Conservation (phyloP, 2,113 vertebrate species). For the Saccopteryx leptura region DNA sequence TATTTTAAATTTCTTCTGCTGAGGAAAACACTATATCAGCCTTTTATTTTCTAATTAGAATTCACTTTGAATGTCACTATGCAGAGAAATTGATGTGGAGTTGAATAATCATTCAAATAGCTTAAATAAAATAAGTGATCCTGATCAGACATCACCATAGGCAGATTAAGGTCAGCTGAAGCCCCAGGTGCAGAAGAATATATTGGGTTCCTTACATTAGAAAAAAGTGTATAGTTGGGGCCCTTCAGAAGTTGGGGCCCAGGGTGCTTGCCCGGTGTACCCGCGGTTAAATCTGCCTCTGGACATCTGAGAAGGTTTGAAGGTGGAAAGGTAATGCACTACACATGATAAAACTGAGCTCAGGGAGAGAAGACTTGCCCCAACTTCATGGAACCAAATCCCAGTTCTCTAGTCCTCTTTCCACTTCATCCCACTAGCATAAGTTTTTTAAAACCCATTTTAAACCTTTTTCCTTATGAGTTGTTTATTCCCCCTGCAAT, state of each 20-base stretch:
- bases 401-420: neutral
- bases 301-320: neutral
- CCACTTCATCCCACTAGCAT: neutral
- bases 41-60: slow-evolving; percentile 26
- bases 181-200: too few relatives aligned
- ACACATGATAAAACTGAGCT: neutral
- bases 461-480: neutral
- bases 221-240: too few relatives aligned
- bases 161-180: too few relatives aligned
- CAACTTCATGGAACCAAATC: neutral
- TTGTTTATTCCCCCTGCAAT: neutral
- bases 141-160: neutral
- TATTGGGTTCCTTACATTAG: too few relatives aligned
- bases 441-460: neutral
- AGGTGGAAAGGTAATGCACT: neutral
- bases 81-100: neutral
- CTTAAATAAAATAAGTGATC: neutral
- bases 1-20: slow-evolving; percentile 16
- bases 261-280: too few relatives aligned
- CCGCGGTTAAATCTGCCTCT: too few relatives aligned
- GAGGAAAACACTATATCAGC: neutral
- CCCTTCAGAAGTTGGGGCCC: too few relatives aligned
- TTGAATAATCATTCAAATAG: neutral
- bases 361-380: neutral
- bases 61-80: neutral